Conservation (phyloP, 30 jellyfish, hydroid and myxozoan species). For the Calvadosia cruxmelitensis region DNA sequence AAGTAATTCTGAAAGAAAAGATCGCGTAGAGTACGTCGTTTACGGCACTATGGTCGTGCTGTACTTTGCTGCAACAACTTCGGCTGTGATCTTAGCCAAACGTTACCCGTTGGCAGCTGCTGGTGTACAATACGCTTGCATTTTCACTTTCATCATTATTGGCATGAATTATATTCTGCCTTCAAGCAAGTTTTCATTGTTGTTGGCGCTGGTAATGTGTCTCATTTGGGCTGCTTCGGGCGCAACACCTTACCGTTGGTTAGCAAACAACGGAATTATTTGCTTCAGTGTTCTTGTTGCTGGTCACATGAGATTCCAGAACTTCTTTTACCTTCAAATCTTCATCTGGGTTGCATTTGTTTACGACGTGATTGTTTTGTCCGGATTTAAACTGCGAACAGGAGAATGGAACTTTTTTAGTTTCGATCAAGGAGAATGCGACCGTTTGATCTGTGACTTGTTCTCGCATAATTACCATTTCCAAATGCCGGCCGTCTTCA, state of each 20-base stretch:
- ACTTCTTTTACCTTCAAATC: constrained; percentile 36
- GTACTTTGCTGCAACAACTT: background rate
- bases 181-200: constrained; percentile 8
- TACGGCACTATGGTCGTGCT: background rate
- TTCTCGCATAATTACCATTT: constrained; percentile 3
- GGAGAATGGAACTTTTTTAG: constrained; percentile 5
- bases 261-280: constrained; percentile 24
- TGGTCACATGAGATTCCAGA: constrained; percentile 22
- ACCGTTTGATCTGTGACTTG: constrained; percentile 15
- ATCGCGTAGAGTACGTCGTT: background rate
- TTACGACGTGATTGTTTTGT: constrained; percentile 26
- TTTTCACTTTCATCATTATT: background rate
- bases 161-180: background rate
- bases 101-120: background rate
- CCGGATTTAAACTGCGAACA: constrained; percentile 5
- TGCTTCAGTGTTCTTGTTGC: constrained; percentile 14
- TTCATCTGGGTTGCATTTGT: constrained; percentile 52
- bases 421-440: constrained; percentile 1
- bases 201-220: constrained; percentile 5
- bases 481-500: constrained; percentile 43
- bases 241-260: constrained; percentile 37
- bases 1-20: too few relatives aligned
- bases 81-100: background rate
- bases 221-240: constrained; percentile 17
- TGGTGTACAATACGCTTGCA: background rate